Conservation (phyloP, 2,888 invertebrate genomes). For the Eustalomyia histrio region DNA sequence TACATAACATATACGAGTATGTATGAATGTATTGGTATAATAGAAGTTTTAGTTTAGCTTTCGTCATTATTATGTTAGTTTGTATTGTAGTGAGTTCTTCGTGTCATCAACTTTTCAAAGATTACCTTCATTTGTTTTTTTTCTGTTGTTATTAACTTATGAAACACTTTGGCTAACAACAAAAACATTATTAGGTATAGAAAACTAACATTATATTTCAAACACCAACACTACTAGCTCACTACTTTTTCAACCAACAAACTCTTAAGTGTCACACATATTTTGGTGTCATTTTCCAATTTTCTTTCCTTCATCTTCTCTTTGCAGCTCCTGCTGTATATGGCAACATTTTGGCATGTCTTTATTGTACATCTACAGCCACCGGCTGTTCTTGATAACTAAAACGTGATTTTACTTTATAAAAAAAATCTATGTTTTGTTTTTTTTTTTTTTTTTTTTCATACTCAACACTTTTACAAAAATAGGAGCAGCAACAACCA, state of each 20-base stretch:
- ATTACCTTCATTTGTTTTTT: not conserved
- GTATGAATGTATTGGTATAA: not conserved
- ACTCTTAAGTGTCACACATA: constrained; percentile 56
- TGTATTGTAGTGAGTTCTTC: not conserved
- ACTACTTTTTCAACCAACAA: constrained; percentile 20
- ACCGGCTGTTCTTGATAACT: constrained; percentile 71
- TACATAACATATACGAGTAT: too few species aligned
- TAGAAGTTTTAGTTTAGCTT: not conserved
- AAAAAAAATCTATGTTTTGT: constrained; percentile 42
- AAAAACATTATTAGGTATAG: not conserved
- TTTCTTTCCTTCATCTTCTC: constrained; percentile 11
- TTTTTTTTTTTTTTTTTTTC: constrained; percentile 20
- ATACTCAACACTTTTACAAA: constrained; percentile 41
- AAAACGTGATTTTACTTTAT: constrained; percentile 70
- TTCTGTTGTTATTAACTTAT: not conserved
- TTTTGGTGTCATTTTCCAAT: constrained; percentile 55
- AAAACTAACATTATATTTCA: not conserved
- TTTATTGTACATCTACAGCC: constrained; percentile 51
- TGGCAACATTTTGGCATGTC: constrained; percentile 50
- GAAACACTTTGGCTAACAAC: not conserved
- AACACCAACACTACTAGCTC: not conserved
- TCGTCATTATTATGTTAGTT: not conserved
- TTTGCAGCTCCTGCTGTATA: constrained; percentile 26
- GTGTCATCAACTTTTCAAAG: not conserved
- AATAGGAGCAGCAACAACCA: not conserved